These are phyloP conservation scores for Anthonomus grandis DNA, from an alignment of 1,140 invertebrate species.

Conservation along the genomic window DNA sequence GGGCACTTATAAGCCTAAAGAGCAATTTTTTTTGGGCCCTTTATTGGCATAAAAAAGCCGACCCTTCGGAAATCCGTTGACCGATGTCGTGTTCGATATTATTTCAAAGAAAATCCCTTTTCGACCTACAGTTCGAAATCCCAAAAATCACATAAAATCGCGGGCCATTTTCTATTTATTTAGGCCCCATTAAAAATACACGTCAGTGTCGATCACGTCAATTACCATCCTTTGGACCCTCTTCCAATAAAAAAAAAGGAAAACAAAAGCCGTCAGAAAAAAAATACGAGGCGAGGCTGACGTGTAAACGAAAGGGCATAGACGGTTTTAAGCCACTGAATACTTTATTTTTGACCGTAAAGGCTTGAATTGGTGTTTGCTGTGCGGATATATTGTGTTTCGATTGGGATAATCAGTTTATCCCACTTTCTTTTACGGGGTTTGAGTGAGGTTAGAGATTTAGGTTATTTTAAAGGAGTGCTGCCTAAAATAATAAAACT, in stretches of 20 bases:
- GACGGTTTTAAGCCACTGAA: constrained; percentile 7
- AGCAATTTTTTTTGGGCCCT: no score
- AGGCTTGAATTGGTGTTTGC: not conserved
- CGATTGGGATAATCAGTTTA: not conserved
- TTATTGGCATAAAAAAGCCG: no score
- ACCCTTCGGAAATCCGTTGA: no score
- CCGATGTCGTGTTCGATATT: no score
- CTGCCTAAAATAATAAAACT: no score
- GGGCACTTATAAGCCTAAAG: no score
- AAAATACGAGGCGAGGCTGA: not conserved
- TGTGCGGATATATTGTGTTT: not conserved
- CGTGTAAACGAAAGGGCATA: not conserved
- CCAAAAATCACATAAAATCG: constrained; percentile 8
- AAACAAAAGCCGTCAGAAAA: no score
- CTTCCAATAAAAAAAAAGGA: constrained; percentile 6
- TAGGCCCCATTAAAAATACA: constrained; percentile 13
- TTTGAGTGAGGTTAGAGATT: no score
- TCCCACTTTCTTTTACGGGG: not conserved
- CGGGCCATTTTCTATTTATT: constrained; percentile 3
- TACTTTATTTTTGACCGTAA: constrained; percentile 3
- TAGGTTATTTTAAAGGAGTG: no score
- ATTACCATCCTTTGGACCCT: not conserved
- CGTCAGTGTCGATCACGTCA: constrained; percentile 1
- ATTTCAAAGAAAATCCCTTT: not conserved
- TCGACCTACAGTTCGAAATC: not conserved